Evolutionary conservation across 2,113 vertebrate species (phyloP).

Genomic region (Theristicus caerulescens): DNA sequence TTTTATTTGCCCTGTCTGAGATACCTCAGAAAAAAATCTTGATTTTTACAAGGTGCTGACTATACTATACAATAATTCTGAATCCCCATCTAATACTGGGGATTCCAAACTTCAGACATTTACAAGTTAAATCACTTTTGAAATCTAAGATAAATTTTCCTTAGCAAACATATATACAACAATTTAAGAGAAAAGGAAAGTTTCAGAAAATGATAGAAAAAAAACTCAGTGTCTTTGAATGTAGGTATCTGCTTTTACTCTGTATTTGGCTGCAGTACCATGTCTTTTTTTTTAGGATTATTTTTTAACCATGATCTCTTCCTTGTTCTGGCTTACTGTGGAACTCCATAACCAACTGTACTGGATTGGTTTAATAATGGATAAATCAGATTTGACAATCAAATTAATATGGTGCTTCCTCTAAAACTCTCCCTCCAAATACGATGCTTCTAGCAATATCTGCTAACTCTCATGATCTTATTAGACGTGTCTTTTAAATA

Average conservation of each 20-base stretch:
- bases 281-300: background rate
- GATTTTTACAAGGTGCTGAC: background rate
- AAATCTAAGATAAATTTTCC: background rate
- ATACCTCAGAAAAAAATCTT: background rate
- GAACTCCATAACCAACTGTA: background rate
- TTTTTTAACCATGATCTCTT: background rate
- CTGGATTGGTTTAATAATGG: background rate
- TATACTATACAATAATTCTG: background rate
- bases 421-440: background rate
- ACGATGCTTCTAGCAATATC: background rate
- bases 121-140: background rate
- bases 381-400: background rate
- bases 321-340: background rate
- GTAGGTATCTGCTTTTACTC: background rate
- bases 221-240: background rate
- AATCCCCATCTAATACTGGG: background rate
- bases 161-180: background rate
- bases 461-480: background rate
- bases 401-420: background rate
- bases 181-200: background rate
- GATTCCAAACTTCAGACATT: background rate
- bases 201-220: background rate
- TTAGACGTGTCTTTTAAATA: background rate
- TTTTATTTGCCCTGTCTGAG: background rate
- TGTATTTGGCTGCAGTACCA: background rate